Evolutionary conservation across 1,140 invertebrate species (phyloP).

Genomic region (Conus ventricosus): DNA sequence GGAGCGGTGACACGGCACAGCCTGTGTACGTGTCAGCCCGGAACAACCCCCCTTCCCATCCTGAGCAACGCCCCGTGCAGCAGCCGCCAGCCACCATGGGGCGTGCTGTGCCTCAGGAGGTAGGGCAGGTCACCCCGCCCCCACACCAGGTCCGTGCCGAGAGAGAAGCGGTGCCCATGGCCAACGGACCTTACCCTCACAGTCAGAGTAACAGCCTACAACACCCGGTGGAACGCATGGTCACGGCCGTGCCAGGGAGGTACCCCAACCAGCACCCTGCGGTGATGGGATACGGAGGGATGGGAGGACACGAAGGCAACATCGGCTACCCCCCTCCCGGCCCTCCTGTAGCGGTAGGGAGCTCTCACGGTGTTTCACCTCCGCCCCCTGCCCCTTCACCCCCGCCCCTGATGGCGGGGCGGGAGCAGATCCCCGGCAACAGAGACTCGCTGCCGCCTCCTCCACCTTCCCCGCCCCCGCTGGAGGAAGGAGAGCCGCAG

Average conservation of each 20-base stretch:
- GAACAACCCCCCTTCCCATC: too few species aligned
- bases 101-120: neutral
- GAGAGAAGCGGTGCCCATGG: conserved; percentile 1
- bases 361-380: conserved; percentile 40
- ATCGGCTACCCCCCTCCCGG: neutral
- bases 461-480: conserved; percentile 59
- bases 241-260: neutral
- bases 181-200: conserved; percentile 42
- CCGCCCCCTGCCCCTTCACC: conserved; percentile 65
- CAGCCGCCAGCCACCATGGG: neutral
- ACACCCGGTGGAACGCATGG: neutral
- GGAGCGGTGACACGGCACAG: neutral
- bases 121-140: neutral
- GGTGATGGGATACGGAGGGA: neutral
- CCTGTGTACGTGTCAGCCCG: too few species aligned
- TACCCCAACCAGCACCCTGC: conserved; percentile 10
- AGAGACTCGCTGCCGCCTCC: conserved; percentile 79
- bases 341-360: too few species aligned
- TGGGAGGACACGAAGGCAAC: too few species aligned
- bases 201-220: neutral
- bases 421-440: conserved; percentile 81
- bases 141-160: neutral
- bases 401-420: conserved; percentile 81
- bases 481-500: conserved; percentile 60
- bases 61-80: neutral